Evolutionary conservation across 2,113 vertebrate genomes (phyloP), one percentile per base, ranked within the genome.

Genomic region (Eptatretus burgeri): DNA sequence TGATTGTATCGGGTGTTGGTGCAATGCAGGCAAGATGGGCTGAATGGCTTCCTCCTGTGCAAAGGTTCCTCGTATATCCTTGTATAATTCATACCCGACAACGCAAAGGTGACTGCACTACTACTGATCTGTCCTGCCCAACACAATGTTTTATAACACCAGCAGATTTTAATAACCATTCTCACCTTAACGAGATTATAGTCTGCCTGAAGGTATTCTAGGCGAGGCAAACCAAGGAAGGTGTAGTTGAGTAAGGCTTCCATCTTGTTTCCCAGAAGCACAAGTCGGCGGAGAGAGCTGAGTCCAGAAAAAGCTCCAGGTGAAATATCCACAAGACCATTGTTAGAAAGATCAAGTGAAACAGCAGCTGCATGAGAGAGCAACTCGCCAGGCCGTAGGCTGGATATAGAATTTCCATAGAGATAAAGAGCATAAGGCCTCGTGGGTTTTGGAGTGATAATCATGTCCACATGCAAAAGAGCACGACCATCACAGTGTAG

Each of bases 131-230:
- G 7, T 3, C 27, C 27, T 41, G 27, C 27, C 27, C 27, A 41
- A 41, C 3, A 41, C 27, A 41, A 41, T 41, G 27, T 41, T 41
- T 41, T 41, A 41, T 41, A 5, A 41, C 27, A 41, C 27, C 27
- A 41, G 27, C 7, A 41, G 27, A 41, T 41, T 41, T 41, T 41
- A 41, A 41, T 41, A 41, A 41, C 27, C 27, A 41, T 41, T 5
- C 27, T 7, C 27, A 41, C 27, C 27, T 41, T 41, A 72, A 98
- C 84, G 64, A 93, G 95, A 73, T 98, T 98, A 70, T 94, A 96
- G 72, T 98, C 91, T 1, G 85, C 89, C 68, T 98, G 91, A 66
- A 98, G 75, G 74, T 98, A 98, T 72, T 98, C 91, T 70, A 98
- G 74, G 69, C 79, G 87, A 75, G 93, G 89, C 66, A 95, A 76